These are phyloP conservation scores for Oeneis ivallda DNA, from an alignment of 2,888 invertebrate species.

Conservation along the genomic window DNA sequence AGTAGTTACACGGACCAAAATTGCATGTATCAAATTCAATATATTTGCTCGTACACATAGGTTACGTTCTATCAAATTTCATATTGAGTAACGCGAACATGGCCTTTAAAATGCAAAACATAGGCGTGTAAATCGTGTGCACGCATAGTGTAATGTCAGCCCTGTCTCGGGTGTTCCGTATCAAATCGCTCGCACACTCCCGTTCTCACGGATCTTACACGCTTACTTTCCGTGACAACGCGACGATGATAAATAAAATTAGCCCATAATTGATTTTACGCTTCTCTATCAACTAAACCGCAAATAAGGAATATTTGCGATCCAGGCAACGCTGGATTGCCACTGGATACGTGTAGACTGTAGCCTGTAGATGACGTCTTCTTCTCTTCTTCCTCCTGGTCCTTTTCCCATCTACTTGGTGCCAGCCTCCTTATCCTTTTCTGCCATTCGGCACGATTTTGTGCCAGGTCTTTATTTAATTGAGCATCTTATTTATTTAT, in stretches of 20 bases:
- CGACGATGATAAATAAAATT: conserved; percentile 22
- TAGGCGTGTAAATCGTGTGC: conserved; percentile 15
- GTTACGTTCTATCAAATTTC: not conserved
- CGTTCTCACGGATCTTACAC: conserved; percentile 44
- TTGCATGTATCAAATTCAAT: not conserved
- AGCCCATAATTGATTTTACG: conserved; percentile 9
- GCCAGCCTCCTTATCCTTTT: too few relatives aligned
- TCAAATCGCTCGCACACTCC: conserved; percentile 41
- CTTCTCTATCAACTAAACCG: not conserved
- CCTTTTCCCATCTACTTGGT: too few relatives aligned
- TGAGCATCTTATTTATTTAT: too few relatives aligned
- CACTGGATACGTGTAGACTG: too few relatives aligned
- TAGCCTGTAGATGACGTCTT: too few relatives aligned
- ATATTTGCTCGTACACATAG: not conserved
- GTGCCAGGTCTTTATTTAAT: too few relatives aligned
- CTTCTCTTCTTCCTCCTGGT: too few relatives aligned
- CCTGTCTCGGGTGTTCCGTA: conserved; percentile 28
- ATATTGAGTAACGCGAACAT: conserved; percentile 17
- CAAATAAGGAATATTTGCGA: too few relatives aligned
- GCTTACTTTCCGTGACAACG: conserved; percentile 29
- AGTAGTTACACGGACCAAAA: conserved; percentile 17
- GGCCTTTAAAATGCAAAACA: not conserved
- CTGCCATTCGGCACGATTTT: too few relatives aligned
- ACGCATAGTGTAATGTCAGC: not conserved
- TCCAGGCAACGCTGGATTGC: too few relatives aligned